These are phyloP conservation scores for Haemorhous mexicanus DNA, from an alignment of 2,113 vertebrate species.

Conservation along the genomic window DNA sequence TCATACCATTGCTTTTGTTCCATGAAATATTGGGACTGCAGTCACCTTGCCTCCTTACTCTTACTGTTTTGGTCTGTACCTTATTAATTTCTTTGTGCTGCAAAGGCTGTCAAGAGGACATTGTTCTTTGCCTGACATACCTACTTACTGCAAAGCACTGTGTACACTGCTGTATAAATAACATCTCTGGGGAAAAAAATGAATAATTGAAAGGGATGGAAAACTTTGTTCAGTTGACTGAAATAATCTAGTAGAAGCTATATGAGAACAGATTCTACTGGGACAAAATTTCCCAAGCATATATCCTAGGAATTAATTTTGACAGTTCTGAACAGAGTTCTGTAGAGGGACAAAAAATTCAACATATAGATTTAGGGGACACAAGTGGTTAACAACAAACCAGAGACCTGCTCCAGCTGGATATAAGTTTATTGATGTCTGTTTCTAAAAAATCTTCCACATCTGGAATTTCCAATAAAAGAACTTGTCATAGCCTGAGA, in stretches of 20 bases:
- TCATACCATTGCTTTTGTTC: background rate
- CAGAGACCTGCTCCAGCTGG: background rate
- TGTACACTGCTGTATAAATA: constrained; percentile 60
- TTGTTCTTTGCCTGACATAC: constrained; percentile 33
- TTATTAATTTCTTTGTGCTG: constrained; percentile 33
- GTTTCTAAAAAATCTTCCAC: background rate
- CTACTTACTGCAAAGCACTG: constrained; percentile 39
- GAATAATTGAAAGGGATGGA: constrained; percentile 62
- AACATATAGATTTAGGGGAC: background rate
- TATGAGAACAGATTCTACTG: constrained; percentile 34
- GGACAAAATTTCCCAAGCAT: constrained; percentile 7
- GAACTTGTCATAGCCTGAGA: background rate
- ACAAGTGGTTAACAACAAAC: background rate
- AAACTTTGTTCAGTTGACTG: constrained; percentile 51
- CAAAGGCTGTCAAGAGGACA: constrained; percentile 15
- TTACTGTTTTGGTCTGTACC: background rate
- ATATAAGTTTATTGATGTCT: background rate
- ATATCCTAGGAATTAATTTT: constrained; percentile 47
- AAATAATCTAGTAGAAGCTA: constrained; percentile 46
- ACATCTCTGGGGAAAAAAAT: constrained; percentile 53
- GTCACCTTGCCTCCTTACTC: constrained; percentile 12
- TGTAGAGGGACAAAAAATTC: background rate
- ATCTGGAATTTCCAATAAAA: background rate
- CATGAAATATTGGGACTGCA: constrained; percentile 9
- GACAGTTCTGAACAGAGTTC: background rate